Percentiles rank a stretch among this genome's conserved stretches.
Conservation (phyloP, 2,113 vertebrate species). For the Galemys pyrenaicus region DNA sequence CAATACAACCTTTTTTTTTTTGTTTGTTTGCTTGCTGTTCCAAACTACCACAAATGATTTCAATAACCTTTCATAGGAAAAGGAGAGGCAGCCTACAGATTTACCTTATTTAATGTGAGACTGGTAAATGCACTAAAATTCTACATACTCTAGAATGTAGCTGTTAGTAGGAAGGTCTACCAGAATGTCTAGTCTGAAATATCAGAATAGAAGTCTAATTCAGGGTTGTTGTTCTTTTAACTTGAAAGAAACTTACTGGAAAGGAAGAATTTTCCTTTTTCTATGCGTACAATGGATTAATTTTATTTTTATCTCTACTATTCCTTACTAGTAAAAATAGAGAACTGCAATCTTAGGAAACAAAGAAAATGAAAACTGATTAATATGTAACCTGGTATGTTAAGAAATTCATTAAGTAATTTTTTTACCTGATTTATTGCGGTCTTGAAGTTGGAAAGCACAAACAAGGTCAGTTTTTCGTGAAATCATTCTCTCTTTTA, state of each 20-base stretch:
- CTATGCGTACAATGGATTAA: constrained; percentile 36
- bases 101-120: constrained; percentile 11
- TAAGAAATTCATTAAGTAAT: constrained; percentile 6
- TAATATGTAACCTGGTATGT: background rate
- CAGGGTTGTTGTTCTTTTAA: background rate
- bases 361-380: constrained; percentile 50
- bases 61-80: background rate
- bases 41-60: background rate
- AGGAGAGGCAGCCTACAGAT: background rate
- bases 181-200: background rate
- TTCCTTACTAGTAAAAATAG: constrained; percentile 54
- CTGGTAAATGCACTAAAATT: constrained; percentile 30
- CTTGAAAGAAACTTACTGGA: constrained; percentile 43
- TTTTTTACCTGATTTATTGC: constrained; percentile 86
- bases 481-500: constrained; percentile 93
- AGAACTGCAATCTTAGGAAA: constrained; percentile 51
- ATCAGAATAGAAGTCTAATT: constrained; percentile 45
- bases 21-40: background rate
- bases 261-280: constrained; percentile 33
- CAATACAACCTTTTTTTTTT: background rate
- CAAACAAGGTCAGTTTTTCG: constrained; percentile 90
- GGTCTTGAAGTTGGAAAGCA: constrained; percentile 89
- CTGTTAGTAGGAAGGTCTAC: background rate
- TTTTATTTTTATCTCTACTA: constrained; percentile 42
- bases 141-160: background rate